Evolutionary conservation across 2,888 invertebrate species (phyloP).

Genomic region (Idaea biselata): DNA sequence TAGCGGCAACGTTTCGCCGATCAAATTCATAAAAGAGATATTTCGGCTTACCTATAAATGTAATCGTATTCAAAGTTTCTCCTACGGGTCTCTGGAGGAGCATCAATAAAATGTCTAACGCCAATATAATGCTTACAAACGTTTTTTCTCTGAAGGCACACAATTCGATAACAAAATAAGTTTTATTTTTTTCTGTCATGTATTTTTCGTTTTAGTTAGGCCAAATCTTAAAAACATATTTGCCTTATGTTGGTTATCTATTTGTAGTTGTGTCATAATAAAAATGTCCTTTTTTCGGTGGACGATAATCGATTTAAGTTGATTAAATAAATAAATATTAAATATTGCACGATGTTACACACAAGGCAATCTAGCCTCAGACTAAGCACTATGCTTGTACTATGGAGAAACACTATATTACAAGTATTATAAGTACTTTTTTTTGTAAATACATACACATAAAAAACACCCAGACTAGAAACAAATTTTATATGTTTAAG

Average conservation of each 20-base stretch:
- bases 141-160: constrained; percentile 24
- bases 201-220: constrained; percentile 19
- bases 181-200: constrained; percentile 25
- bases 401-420: too few species aligned
- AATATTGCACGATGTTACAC: too few species aligned
- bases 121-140: constrained; percentile 28
- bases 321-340: too few species aligned
- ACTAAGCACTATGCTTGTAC: too few species aligned
- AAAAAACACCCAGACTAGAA: too few species aligned
- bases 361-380: too few species aligned
- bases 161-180: constrained; percentile 24
- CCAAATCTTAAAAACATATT: neutral
- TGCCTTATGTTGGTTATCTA: neutral
- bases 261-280: neutral
- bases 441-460: too few species aligned
- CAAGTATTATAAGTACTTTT: too few species aligned
- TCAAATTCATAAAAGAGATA: constrained; percentile 26
- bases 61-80: constrained; percentile 29
- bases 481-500: too few species aligned
- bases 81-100: constrained; percentile 24
- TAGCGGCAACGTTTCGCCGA: constrained; percentile 18
- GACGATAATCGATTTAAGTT: neutral
- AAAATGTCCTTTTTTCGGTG: neutral
- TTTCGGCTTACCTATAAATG: constrained; percentile 20
- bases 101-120: constrained; percentile 33